Percentiles rank a stretch among this genome's conserved stretches.
phyloP scores from a whole-genome alignment of 1,140 invertebrate genomes.

The honey bee (Apis mellifera) region Amel_HAv3.1 CM009945.2:8197001-8197500 shows the following conservation, averaged over 20 bases:
- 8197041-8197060: background rate
- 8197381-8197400: background rate
- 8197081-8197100: too few relatives aligned
- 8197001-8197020: background rate
- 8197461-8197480: too few relatives aligned
- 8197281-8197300: slow-evolving; percentile 62
- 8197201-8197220: slow-evolving; percentile 34
- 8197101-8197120: too few relatives aligned
- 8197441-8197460: too few relatives aligned
- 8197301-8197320: slow-evolving; percentile 62
- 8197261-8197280: slow-evolving; percentile 64
- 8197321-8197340: slow-evolving; percentile 16
- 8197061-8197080: background rate
- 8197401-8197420: too few relatives aligned
- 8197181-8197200: slow-evolving; percentile 2
- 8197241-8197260: slow-evolving; percentile 59
- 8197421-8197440: too few relatives aligned
- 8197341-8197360: slow-evolving; percentile 2
- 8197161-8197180: background rate
- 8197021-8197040: background rate
- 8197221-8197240: slow-evolving; percentile 59
- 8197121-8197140: too few relatives aligned
- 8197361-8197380: slow-evolving; percentile 1
- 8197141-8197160: background rate
- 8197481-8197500: too few relatives aligned